Evolutionary conservation across 2,113 vertebrate genomes (phyloP), one percentile per base, ranked within the genome.

Genomic region (Chunga burmeisteri): DNA sequence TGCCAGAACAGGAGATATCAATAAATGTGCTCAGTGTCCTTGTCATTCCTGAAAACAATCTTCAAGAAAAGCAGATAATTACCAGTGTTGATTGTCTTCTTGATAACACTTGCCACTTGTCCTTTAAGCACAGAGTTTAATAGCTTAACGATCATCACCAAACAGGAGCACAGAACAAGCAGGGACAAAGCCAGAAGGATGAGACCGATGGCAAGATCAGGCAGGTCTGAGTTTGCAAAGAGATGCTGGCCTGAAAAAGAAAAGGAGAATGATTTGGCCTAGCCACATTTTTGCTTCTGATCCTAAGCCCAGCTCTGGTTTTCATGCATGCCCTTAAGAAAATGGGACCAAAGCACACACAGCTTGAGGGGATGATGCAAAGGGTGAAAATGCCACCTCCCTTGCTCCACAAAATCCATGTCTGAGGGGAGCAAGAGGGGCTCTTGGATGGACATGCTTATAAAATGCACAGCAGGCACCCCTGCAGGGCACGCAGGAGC

Each of bases 41-140:
- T 82, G 81, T 65, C 66, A 72, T 81, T 89, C 74, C 66, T 66
- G 73, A 62, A 75, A 84, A 66, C 17, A 87, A 73, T 58, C 59
- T 50, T 78, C 11, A 71, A 47, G 95, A 98, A 98, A 97, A 97
- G 74, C 65, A 83, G 29, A 13, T 50, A 86, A 94, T 97, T 98
- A 99, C 99, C 99, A 50, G 99, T 99, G 97, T 99, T 99, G 95
- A 99, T 97, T 50, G 99, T 98, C 97, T 99, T 99, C 98, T 99
- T 99, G 98, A 99, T 99, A 97, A 99, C 90, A 9, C 97, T 74
- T 0, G 99, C 99, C 49, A 99, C 99, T 98, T 99, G 99, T 52
- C 99, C 99, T 96, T 98, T 98, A 67, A 99, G 98, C 98, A 99
- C 98, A 26, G 99, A 99, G 98, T 99, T 99, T 91, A 99, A 98